A percentile compares a stretch with the other conserved stretches of the same genome.
Conservation (phyloP, 2,888 invertebrate genomes). For the Psylliodes chrysocephalus region DNA sequence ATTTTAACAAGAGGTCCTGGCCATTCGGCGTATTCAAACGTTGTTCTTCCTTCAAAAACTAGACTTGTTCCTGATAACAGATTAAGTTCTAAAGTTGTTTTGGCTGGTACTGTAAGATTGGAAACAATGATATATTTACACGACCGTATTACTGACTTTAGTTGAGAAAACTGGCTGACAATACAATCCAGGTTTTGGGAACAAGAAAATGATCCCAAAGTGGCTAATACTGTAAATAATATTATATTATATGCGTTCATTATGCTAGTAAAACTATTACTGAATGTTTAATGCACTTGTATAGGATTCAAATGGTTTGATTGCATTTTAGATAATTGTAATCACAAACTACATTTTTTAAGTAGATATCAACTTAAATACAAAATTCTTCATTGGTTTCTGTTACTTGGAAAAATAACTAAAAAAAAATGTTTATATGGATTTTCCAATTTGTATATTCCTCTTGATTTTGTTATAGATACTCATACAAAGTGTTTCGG, state of each 20-base stretch:
- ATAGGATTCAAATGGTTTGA: no score
- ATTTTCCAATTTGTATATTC: no score
- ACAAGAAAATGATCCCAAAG: background rate
- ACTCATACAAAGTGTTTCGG: no score
- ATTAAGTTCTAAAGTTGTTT: background rate
- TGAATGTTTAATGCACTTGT: no score
- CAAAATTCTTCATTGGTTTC: no score
- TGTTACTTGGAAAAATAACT: no score
- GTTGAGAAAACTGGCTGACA: background rate
- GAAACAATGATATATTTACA: conserved; percentile 7
- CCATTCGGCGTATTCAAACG: conserved; percentile 9
- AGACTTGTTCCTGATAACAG: conserved; percentile 5
- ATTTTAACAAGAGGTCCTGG: conserved; percentile 6
- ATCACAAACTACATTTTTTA: no score
- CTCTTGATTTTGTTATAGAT: no score
- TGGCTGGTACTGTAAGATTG: conserved; percentile 13
- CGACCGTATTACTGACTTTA: background rate
- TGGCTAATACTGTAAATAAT: background rate
- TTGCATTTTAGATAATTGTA: no score
- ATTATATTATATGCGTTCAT: background rate
- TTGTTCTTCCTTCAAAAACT: conserved; percentile 12
- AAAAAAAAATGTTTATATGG: no score
- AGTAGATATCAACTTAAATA: no score
- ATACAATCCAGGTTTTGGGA: background rate
- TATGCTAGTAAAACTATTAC: background rate